Percentiles rank a stretch among this genome's conserved stretches.
Conservation (phyloP, 1,140 invertebrate genomes). For the Drosophila azteca region DNA sequence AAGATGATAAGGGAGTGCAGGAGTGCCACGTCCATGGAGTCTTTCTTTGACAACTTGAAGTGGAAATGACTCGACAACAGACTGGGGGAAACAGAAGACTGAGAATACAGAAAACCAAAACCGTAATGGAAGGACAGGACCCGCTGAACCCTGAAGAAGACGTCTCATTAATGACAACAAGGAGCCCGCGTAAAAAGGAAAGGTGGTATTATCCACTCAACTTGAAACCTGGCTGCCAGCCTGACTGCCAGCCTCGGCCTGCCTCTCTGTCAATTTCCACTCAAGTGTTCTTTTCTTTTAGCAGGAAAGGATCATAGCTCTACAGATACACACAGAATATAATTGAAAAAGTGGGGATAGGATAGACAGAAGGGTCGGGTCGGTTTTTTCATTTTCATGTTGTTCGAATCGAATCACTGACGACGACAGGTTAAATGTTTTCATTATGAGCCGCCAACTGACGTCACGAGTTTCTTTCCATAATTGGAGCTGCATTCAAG, state of each 20-base stretch:
- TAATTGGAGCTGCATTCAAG: conserved; percentile 80
- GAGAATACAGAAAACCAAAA: conserved; percentile 10
- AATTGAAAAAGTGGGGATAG: conserved; percentile 62
- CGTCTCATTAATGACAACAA: conserved; percentile 83
- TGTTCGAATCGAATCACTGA: conserved; percentile 53
- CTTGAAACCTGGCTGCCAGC: conserved; percentile 26
- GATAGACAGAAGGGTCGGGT: conserved; percentile 34
- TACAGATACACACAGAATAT: conserved; percentile 43
- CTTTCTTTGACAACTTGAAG: conserved; percentile 74
- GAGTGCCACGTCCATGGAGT: conserved; percentile 23
- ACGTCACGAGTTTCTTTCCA: conserved; percentile 56
- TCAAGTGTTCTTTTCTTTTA: conserved; percentile 49
- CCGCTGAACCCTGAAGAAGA: conserved; percentile 61
- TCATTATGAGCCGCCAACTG: conserved; percentile 74
- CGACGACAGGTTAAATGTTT: conserved; percentile 82
- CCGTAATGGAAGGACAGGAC: too few species aligned
- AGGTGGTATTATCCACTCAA: conserved; percentile 78
- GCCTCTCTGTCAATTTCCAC: conserved; percentile 68
- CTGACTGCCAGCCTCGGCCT: not conserved
- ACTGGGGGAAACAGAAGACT: conserved; percentile 11
- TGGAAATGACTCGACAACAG: conserved; percentile 70
- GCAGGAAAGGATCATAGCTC: conserved; percentile 69
- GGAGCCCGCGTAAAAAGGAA: conserved; percentile 71
- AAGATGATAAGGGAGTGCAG: conserved; percentile 56
- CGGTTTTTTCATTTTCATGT: conserved; percentile 48